These are phyloP conservation scores for Phalacrocorax pelagicus DNA, from an alignment of 2,113 vertebrate species.

Conservation along the genomic window DNA sequence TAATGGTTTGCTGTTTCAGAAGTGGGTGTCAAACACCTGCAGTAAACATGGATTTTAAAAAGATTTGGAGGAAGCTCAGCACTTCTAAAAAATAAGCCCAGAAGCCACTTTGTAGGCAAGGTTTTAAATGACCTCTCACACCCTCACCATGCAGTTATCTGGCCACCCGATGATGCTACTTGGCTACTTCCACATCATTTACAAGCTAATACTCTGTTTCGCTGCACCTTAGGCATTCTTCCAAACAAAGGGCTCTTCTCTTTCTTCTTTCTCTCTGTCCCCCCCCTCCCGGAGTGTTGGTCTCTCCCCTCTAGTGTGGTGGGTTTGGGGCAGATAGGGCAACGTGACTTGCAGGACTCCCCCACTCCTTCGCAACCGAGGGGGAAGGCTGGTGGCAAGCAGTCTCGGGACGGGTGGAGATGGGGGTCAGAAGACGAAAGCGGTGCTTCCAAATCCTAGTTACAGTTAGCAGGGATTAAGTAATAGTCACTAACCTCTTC, in stretches of 20 bases:
- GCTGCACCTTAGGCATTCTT: no score
- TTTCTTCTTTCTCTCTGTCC: not conserved
- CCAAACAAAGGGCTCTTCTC: not conserved
- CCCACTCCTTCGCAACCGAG: not conserved
- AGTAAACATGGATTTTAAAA: not conserved
- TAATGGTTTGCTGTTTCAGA: not conserved
- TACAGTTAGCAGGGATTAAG: not conserved
- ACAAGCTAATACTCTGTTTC: not conserved
- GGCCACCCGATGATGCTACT: not conserved
- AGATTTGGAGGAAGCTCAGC: not conserved
- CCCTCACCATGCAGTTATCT: not conserved
- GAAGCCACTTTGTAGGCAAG: not conserved
- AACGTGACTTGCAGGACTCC: not conserved
- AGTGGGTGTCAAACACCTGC: not conserved
- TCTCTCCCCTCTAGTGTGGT: no score
- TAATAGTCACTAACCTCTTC: slow-evolving; percentile 47
- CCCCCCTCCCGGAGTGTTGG: not conserved
- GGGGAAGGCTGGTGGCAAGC: not conserved
- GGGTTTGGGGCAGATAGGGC: not conserved
- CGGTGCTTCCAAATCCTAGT: not conserved
- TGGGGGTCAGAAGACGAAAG: not conserved
- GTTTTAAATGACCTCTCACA: not conserved
- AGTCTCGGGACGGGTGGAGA: not conserved
- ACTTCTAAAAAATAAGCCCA: not conserved
- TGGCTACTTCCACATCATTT: not conserved